Percentiles rank a stretch among this genome's conserved stretches.
Evolutionary conservation across 2,888 invertebrate genomes (phyloP).

Genomic region (Lasioglossum leucozonium): DNA sequence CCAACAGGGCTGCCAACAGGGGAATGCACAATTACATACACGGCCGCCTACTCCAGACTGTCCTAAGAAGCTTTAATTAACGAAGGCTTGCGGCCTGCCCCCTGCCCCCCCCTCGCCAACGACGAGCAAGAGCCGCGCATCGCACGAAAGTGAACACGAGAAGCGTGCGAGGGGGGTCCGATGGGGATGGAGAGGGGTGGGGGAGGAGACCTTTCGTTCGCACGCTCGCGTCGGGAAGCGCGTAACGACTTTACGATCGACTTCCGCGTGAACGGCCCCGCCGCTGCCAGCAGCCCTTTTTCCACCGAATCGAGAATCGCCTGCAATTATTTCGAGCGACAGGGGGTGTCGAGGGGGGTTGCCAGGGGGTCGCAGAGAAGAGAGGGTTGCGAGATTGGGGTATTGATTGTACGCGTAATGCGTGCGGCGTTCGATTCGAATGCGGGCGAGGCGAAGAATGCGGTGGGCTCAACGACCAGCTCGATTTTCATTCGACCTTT

Average conservation of each 20-base stretch:
- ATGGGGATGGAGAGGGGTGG: no score
- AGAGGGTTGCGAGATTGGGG: not conserved
- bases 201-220: not conserved
- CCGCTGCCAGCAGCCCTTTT: constrained; percentile 24
- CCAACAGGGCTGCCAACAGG: constrained; percentile 67
- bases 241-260: constrained; percentile 46
- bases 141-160: constrained; percentile 1
- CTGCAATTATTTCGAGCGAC: constrained; percentile 36
- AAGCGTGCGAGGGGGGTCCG: not conserved
- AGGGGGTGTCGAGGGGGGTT: not conserved
- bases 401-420: constrained; percentile 12
- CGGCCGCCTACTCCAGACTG: constrained; percentile 60
- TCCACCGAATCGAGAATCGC: constrained; percentile 22
- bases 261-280: constrained; percentile 45
- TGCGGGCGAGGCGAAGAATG: not conserved
- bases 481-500: not conserved
- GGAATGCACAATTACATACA: constrained; percentile 76
- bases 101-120: not conserved
- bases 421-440: not conserved
- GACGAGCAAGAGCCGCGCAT: not conserved
- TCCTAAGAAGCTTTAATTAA: constrained; percentile 76
- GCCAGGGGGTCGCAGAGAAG: no score
- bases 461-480: not conserved
- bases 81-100: constrained; percentile 52
- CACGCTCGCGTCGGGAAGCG: not conserved